Percentiles rank a stretch among this genome's conserved stretches.
These are phyloP conservation scores for Calameuta pallipes DNA, from an alignment of 2,888 invertebrate species.

Conservation along the genomic window DNA sequence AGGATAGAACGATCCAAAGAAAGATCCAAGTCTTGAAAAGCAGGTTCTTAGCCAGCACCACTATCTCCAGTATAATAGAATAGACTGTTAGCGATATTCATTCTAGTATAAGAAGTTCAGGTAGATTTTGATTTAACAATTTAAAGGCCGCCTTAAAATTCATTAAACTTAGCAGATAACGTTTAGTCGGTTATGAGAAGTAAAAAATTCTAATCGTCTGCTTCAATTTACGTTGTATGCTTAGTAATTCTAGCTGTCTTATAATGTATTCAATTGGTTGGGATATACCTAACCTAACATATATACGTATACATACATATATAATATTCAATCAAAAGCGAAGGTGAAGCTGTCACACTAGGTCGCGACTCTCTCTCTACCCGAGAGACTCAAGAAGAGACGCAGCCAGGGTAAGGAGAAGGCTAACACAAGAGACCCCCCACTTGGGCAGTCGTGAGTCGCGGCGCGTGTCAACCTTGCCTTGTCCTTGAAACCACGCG, in stretches of 20 bases:
- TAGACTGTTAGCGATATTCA: not conserved
- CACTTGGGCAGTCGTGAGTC: constrained; percentile 38
- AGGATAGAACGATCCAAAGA: not conserved
- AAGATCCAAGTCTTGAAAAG: not conserved
- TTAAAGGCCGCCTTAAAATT: not conserved
- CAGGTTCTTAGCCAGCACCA: not conserved
- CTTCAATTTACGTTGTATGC: not conserved
- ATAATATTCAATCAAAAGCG: not conserved
- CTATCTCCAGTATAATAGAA: not conserved
- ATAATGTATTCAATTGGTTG: not conserved
- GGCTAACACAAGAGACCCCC: constrained; percentile 26
- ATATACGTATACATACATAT: no score
- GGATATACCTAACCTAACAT: not conserved
- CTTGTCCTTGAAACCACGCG: constrained; percentile 65
- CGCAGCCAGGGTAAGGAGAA: constrained; percentile 12
- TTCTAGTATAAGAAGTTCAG: not conserved
- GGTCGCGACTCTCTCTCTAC: not conserved
- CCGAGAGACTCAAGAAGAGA: not conserved
- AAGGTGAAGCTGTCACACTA: not conserved
- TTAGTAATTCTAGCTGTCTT: not conserved
- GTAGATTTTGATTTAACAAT: not conserved
- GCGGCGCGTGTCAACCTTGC: constrained; percentile 66
- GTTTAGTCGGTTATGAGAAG: not conserved
- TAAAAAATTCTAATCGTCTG: not conserved
- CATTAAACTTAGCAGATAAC: not conserved